phyloP scores from a whole-genome alignment of 2,888 invertebrate genomes.

The Drosophila algonquin region DNA sequence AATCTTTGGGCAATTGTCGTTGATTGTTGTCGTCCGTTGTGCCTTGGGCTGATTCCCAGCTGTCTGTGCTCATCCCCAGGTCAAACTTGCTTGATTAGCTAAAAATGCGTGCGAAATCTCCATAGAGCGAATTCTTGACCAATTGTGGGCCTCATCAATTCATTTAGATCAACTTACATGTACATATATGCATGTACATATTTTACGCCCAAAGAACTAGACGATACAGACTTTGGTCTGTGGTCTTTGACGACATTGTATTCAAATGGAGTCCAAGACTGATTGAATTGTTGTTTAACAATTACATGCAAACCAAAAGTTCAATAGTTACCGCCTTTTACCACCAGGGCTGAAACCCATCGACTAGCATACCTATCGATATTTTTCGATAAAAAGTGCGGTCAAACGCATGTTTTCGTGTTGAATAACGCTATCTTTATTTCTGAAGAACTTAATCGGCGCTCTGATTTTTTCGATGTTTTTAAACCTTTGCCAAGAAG shows the following conservation, averaged over 20 bases:
- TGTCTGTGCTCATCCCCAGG: slow-evolving; percentile 19
- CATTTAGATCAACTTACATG: slow-evolving; percentile 7
- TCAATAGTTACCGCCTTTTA: background rate
- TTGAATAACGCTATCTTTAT: background rate
- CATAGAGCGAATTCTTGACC: slow-evolving; percentile 29
- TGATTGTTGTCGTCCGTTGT: slow-evolving; percentile 69
- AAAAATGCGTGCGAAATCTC: slow-evolving; percentile 67
- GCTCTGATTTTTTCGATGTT: too few relatives aligned
- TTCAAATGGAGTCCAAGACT: too few relatives aligned
- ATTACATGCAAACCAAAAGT: background rate
- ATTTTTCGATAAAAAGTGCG: background rate
- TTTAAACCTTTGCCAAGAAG: too few relatives aligned
- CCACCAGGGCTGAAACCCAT: background rate
- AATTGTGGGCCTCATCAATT: slow-evolving; percentile 54
- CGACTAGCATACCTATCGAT: background rate
- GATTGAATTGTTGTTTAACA: background rate
- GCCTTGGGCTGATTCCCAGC: slow-evolving; percentile 41
- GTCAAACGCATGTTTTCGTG: background rate
- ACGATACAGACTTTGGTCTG: too few relatives aligned
- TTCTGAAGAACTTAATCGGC: too few relatives aligned
- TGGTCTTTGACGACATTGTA: too few relatives aligned
- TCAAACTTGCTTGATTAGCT: slow-evolving; percentile 57
- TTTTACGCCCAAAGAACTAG: too few relatives aligned
- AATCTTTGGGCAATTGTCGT: slow-evolving; percentile 74
- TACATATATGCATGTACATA: background rate